These are phyloP conservation scores for Coilia nasus DNA, from an alignment of 2,797 vertebrate genomes.

Conservation along the genomic window DNA sequence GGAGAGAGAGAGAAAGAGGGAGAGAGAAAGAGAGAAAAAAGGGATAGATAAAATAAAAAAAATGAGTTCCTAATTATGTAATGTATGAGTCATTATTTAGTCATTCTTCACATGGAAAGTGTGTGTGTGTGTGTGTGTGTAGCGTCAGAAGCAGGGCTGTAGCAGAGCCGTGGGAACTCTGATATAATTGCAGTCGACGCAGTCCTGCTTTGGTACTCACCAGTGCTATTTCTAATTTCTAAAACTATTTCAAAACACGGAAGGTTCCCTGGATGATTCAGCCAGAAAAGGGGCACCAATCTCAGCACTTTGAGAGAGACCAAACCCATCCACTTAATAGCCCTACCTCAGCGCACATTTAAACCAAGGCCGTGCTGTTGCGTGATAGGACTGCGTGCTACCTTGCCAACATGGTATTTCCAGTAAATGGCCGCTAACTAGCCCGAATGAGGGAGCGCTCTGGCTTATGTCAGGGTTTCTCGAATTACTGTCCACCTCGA, in stretches of 20 bases:
- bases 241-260: too few relatives aligned
- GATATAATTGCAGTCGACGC: too few relatives aligned
- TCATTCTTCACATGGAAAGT: too few relatives aligned
- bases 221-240: too few relatives aligned
- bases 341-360: too few relatives aligned
- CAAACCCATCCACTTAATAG: conserved; percentile 1
- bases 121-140: too few relatives aligned
- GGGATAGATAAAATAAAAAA: too few relatives aligned
- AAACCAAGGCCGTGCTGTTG: neutral
- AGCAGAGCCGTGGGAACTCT: too few relatives aligned
- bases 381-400: neutral
- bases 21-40: too few relatives aligned
- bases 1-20: neutral
- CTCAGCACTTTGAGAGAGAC: neutral
- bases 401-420: neutral
- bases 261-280: neutral
- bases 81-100: neutral
- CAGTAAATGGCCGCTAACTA: neutral
- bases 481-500: neutral
- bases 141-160: too few relatives aligned
- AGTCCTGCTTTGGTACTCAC: too few relatives aligned
- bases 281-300: neutral
- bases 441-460: neutral
- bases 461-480: neutral
- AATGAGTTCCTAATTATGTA: neutral